These are phyloP conservation scores for Peribatodes rhomboidaria DNA, from an alignment of 2,888 invertebrate species.

Conservation along the genomic window DNA sequence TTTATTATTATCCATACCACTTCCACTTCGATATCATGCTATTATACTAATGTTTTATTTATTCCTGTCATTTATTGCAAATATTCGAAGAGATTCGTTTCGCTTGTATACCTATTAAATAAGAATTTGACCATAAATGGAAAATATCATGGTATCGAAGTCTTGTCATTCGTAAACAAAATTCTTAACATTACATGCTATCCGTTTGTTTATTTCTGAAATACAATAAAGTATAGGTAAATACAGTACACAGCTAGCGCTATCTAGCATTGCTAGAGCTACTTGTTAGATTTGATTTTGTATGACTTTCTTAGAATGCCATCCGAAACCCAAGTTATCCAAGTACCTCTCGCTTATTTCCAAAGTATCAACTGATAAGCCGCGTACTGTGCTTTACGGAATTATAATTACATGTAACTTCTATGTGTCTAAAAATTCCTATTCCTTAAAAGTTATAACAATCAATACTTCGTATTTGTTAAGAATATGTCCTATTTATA, in stretches of 20 bases:
- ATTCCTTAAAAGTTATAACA: conserved; percentile 53
- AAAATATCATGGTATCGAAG: conserved; percentile 39
- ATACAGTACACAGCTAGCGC: too few relatives aligned
- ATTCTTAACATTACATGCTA: conserved; percentile 4
- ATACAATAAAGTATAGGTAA: conserved; percentile 50
- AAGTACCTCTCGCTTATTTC: too few relatives aligned
- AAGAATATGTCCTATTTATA: conserved; percentile 49
- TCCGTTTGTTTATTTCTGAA: conserved; percentile 18
- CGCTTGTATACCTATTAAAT: neutral
- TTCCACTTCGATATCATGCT: conserved; percentile 55
- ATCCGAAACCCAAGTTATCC: too few relatives aligned
- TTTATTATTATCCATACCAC: conserved; percentile 27
- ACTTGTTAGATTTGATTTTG: too few relatives aligned
- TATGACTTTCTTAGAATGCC: too few relatives aligned
- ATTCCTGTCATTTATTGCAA: neutral
- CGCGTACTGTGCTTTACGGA: conserved; percentile 44
- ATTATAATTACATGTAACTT: conserved; percentile 44
- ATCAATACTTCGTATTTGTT: conserved; percentile 48
- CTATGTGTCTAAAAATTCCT: conserved; percentile 23
- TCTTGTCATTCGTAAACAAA: conserved; percentile 22
- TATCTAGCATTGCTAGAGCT: too few relatives aligned
- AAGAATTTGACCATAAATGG: neutral
- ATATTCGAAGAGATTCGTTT: too few relatives aligned
- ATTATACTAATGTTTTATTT: conserved; percentile 12
- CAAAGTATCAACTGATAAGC: too few relatives aligned